Evolutionary conservation across 2,113 vertebrate species (phyloP).

Genomic region (Poeciliopsis occidentalis): DNA sequence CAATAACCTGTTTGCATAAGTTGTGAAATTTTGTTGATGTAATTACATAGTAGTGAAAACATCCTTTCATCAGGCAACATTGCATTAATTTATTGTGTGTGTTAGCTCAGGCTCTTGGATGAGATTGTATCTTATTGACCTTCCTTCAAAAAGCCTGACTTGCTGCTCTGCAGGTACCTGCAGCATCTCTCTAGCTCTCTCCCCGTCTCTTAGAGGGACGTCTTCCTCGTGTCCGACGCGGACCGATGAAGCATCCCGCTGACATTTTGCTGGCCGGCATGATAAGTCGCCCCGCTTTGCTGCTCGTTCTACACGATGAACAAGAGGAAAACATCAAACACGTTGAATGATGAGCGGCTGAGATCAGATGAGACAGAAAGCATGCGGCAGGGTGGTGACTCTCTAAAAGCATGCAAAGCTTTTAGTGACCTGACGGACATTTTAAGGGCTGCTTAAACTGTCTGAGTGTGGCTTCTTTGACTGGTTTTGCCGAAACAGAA

Average conservation of each 20-base stretch:
- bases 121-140: constrained; percentile 7
- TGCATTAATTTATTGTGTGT: not conserved
- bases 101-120: constrained; percentile 2
- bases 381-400: constrained; percentile 4
- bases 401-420: constrained; percentile 12
- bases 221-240: constrained; percentile 43
- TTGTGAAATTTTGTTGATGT: not conserved
- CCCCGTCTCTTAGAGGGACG: constrained; percentile 30
- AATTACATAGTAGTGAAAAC: too few relatives aligned
- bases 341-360: constrained; percentile 31
- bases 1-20: not conserved
- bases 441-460: constrained; percentile 10
- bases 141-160: constrained; percentile 21
- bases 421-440: constrained; percentile 11
- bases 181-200: constrained; percentile 25
- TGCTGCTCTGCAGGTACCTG: constrained; percentile 18
- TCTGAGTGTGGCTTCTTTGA: not conserved
- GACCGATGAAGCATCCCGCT: constrained; percentile 44
- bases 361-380: constrained; percentile 3
- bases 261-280: constrained; percentile 50
- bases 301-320: constrained; percentile 21
- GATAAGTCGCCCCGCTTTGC: constrained; percentile 33
- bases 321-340: constrained; percentile 44
- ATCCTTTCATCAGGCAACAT: not conserved
- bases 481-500: not conserved